A percentile compares a stretch with the other conserved stretches of the same genome.
Conservation (phyloP, 2,113 vertebrate genomes). For the Procavia capensis region DNA sequence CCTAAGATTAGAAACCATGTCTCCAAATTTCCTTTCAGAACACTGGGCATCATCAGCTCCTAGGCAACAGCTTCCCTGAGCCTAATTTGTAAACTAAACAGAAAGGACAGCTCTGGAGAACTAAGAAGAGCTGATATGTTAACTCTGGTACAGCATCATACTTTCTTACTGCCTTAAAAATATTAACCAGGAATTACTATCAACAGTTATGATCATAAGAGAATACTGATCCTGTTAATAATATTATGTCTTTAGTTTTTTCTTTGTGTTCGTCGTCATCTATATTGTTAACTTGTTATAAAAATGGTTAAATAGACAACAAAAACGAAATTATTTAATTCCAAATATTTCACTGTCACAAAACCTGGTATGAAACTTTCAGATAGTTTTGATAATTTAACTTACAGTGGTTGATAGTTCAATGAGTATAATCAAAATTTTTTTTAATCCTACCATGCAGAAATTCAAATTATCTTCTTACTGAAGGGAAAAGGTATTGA, state of each 20-base stretch:
- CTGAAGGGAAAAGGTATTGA: not conserved
- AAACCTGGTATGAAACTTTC: not conserved
- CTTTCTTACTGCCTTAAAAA: conserved; percentile 3
- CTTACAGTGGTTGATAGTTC: not conserved
- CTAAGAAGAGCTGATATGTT: not conserved
- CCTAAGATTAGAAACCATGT: not conserved
- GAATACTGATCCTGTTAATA: not conserved
- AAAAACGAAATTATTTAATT: not conserved
- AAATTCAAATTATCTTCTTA: conserved; percentile 55
- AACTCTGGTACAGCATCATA: not conserved
- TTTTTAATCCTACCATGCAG: not conserved
- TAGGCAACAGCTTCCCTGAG: not conserved
- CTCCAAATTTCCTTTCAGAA: conserved; percentile 30
- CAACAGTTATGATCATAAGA: conserved; percentile 23
- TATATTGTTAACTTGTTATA: not conserved
- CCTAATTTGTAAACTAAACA: conserved; percentile 41
- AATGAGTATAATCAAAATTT: not conserved
- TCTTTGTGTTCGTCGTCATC: not conserved
- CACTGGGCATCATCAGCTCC: not conserved
- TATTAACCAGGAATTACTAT: conserved; percentile 1
- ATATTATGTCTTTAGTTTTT: not conserved
- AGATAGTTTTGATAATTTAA: not conserved
- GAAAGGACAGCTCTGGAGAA: not conserved
- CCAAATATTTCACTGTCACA: not conserved
- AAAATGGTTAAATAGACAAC: not conserved